phyloP scores from a whole-genome alignment of 2,888 invertebrate species.

The Drepana falcataria region DNA sequence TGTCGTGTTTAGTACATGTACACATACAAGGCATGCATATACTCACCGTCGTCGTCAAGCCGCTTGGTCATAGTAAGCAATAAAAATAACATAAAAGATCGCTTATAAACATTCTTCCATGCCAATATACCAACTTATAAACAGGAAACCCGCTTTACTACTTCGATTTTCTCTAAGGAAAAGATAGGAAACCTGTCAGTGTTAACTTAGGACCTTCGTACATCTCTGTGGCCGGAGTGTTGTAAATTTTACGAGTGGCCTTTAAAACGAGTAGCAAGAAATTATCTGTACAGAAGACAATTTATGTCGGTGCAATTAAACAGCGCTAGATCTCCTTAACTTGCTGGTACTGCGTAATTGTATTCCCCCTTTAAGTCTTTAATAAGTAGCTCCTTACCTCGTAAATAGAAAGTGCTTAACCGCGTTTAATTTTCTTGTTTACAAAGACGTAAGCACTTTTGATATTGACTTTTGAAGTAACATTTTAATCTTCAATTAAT shows the following conservation, averaged over 20 bases:
- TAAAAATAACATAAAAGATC: no score
- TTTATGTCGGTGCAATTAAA: slow-evolving; percentile 66
- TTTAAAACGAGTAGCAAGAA: slow-evolving; percentile 50
- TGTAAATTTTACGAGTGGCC: slow-evolving; percentile 45
- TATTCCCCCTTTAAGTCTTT: slow-evolving; percentile 50
- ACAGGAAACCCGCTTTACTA: neutral
- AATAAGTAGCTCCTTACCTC: slow-evolving; percentile 57
- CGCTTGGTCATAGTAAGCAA: no score
- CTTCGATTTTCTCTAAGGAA: neutral
- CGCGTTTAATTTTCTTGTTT: slow-evolving; percentile 59
- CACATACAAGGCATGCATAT: no score
- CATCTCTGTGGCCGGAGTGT: slow-evolving; percentile 29
- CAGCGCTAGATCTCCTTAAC: slow-evolving; percentile 61
- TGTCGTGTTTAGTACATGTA: no score
- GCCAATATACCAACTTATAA: neutral
- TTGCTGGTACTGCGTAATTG: slow-evolving; percentile 66
- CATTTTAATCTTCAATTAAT: neutral
- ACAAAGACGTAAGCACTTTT: slow-evolving; percentile 34
- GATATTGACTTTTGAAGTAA: slow-evolving; percentile 9
- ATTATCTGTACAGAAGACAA: slow-evolving; percentile 62
- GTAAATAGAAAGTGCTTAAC: slow-evolving; percentile 62
- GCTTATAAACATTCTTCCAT: neutral
- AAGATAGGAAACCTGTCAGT: slow-evolving; percentile 13
- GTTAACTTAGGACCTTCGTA: slow-evolving; percentile 19
- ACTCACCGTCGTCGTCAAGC: no score